A percentile compares a stretch with the other conserved stretches of the same genome.
phyloP scores from a whole-genome alignment of 2,113 vertebrate species.

The Sprattus sprattus region DNA sequence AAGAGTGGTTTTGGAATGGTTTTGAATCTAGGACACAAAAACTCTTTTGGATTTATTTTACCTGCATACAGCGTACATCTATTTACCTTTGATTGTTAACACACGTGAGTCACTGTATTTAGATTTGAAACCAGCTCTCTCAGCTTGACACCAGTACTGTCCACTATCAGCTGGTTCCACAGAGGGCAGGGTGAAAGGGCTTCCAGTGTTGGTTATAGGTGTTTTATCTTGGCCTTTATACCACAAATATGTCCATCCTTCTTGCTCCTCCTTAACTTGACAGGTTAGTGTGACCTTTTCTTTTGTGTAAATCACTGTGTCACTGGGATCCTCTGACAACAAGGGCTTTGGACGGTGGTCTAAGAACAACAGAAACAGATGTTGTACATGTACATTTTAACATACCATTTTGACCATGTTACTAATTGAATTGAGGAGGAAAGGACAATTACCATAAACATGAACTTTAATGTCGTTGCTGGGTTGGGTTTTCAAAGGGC shows the following conservation, averaged over 20 bases:
- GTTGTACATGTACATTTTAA: neutral
- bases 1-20: neutral
- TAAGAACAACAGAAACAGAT: neutral
- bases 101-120: neutral
- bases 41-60: neutral
- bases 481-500: neutral
- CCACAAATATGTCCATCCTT: neutral
- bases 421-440: neutral
- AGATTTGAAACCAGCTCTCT: neutral
- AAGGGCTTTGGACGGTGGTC: neutral
- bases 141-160: neutral
- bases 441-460: neutral
- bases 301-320: neutral
- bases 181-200: too few species aligned
- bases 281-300: neutral
- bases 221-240: too few species aligned
- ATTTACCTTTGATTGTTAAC: neutral
- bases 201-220: too few species aligned
- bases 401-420: neutral
- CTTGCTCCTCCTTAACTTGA: neutral
- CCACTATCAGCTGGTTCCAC: neutral
- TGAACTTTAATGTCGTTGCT: neutral
- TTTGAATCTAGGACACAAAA: too few species aligned
- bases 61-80: neutral
- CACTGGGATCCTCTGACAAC: neutral